phyloP scores from a whole-genome alignment of 2,113 vertebrate genomes.

The Morone chrysops region DNA sequence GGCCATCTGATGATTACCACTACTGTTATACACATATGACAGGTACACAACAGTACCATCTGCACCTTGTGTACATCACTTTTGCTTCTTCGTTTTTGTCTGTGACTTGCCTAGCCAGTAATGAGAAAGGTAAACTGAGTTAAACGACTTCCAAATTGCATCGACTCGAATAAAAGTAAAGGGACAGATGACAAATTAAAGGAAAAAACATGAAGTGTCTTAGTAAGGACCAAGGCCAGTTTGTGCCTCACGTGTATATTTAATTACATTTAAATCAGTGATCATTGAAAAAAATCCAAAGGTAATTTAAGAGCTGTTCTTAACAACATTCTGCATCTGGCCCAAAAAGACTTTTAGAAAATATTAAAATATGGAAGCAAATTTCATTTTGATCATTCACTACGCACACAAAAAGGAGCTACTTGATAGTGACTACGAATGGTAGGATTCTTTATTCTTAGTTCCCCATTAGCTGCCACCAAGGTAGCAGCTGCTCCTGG shows the following conservation, averaged over 20 bases:
- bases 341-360: too few species aligned
- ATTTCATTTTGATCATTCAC: too few species aligned
- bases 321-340: too few species aligned
- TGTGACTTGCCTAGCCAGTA: neutral
- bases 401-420: too few species aligned
- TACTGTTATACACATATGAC: constrained; percentile 1
- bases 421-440: too few species aligned
- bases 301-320: neutral
- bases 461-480: too few species aligned
- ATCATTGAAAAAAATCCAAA: neutral
- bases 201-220: neutral
- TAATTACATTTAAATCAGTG: neutral
- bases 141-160: constrained; percentile 18
- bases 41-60: constrained; percentile 21
- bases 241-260: constrained; percentile 1
- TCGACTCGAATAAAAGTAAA: constrained; percentile 5
- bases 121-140: neutral
- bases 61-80: constrained; percentile 2
- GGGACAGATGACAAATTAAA: constrained; percentile 1
- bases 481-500: too few species aligned
- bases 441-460: too few species aligned
- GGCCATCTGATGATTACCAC: constrained; percentile 27
- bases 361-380: too few species aligned
- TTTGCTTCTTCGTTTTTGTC: neutral
- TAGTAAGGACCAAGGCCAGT: neutral